Percentiles rank a stretch among this genome's conserved stretches.
phyloP scores from a whole-genome alignment of 2,888 invertebrate species.

The Melanophora roralis region DNA sequence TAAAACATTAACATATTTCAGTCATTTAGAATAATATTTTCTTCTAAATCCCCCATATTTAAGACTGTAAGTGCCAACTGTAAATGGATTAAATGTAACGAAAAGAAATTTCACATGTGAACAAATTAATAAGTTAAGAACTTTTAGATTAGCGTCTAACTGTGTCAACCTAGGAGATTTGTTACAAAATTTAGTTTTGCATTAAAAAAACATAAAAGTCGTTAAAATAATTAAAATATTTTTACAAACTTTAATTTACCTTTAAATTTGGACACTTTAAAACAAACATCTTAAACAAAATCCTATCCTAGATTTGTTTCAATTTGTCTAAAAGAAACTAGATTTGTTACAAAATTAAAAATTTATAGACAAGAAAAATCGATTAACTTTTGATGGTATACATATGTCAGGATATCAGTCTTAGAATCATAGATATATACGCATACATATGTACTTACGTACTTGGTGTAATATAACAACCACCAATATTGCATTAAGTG shows the following conservation, averaged over 20 bases:
- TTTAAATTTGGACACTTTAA: neutral
- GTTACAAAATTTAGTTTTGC: too few relatives aligned
- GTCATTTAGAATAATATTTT: neutral
- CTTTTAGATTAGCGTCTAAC: too few relatives aligned
- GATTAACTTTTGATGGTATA: conserved; percentile 29
- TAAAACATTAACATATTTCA: neutral
- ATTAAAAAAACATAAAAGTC: neutral
- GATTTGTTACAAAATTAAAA: neutral
- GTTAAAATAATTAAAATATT: conserved; percentile 17
- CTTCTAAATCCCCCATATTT: too few relatives aligned
- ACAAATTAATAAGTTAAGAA: too few relatives aligned
- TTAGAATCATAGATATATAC: neutral
- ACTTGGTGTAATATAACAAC: conserved; percentile 29
- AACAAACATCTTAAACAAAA: neutral
- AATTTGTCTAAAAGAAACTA: neutral
- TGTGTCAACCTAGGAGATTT: too few relatives aligned
- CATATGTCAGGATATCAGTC: conserved; percentile 30
- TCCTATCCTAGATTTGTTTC: neutral
- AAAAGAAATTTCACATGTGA: too few relatives aligned
- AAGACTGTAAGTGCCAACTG: too few relatives aligned
- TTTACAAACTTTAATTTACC: neutral
- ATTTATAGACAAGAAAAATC: conserved; percentile 37
- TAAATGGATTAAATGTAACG: too few relatives aligned
- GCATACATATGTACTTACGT: neutral
- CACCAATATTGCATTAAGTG: conserved; percentile 53